Evolutionary conservation across 2,888 invertebrate species (phyloP).

Genomic region (Noctuana brunneofusca): DNA sequence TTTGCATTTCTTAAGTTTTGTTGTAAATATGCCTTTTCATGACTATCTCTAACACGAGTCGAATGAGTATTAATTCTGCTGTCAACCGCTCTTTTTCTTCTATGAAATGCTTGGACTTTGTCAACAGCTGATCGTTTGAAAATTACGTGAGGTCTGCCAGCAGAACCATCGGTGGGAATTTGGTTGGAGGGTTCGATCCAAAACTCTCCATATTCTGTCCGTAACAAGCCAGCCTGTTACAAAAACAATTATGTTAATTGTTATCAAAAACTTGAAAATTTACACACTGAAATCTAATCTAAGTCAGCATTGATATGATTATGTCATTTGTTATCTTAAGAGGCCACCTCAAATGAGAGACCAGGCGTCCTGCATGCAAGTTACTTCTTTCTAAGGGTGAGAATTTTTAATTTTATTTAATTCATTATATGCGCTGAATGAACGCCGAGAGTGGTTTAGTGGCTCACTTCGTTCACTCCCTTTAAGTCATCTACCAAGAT

Average conservation of each 20-base stretch:
- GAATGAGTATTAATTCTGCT: slow-evolving; percentile 47
- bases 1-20: slow-evolving; percentile 65
- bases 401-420: no score
- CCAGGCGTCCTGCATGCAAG: no score
- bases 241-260: slow-evolving; percentile 2
- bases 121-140: slow-evolving; percentile 86
- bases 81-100: slow-evolving; percentile 62
- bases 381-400: no score
- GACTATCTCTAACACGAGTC: slow-evolving; percentile 57
- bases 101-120: slow-evolving; percentile 67
- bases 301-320: no score
- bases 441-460: no score
- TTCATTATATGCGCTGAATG: no score
- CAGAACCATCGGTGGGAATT: slow-evolving; percentile 58
- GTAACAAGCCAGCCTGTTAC: slow-evolving; percentile 86
- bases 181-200: slow-evolving; percentile 88
- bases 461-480: no score
- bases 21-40: slow-evolving; percentile 77
- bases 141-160: slow-evolving; percentile 85
- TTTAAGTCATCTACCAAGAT: no score
- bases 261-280: no score
- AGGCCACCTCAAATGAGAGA: no score
- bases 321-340: no score
- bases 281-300: no score
- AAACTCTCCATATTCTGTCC: slow-evolving; percentile 86